Evolutionary conservation across 2,113 vertebrate species (phyloP), one percentile per base, ranked within the genome.

Genomic region (Anas platyrhynchos): DNA sequence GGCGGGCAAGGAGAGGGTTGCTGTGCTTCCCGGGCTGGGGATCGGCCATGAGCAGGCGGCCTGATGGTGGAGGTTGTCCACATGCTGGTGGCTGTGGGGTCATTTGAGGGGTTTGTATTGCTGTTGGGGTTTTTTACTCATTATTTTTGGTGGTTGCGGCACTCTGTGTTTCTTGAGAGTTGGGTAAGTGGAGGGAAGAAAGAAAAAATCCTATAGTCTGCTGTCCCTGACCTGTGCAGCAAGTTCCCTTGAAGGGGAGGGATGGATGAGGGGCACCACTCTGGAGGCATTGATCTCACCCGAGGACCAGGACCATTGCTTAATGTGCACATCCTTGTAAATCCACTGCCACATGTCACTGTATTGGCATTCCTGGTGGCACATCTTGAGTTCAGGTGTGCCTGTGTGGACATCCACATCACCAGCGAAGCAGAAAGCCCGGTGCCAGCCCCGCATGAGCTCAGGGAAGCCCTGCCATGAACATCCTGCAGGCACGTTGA

Each of bases 321-420:
- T 0, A 1, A 18, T 74, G 43, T 46, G 31, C 16, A 6, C 0
- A 1, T 48, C 56, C 36, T n/a, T 66, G 29, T 80, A 69, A 68
- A 73, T 56, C 16, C 32, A 14, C 54, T 59, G 4, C 41, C 16
- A 15, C n/a, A 32, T 43, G 7, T 63, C 31, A 58, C 6, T 41
- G 12, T 29, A 26, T 21, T 46, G 65, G 27, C 18, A 79, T 72
- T 8, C 17, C 41, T 81, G 73, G 31, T 88, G 84, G 36, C 38
- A 11, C 1, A 0, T 71, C 83, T 63, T 23, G 41, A 36, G 31
- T 58, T 76, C 20, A 71, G 63, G 7, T 44, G 32, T 62, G 22
- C 27, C n/a, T 66, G 16, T 11, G 29, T 69, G 82, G 36, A 46
- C 32, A 43, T 7, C 32, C 29, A 52, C 5, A 6, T 44, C 43